These are phyloP conservation scores for Cnemophilus loriae DNA, from an alignment of 2,113 vertebrate genomes.

Conservation along the genomic window DNA sequence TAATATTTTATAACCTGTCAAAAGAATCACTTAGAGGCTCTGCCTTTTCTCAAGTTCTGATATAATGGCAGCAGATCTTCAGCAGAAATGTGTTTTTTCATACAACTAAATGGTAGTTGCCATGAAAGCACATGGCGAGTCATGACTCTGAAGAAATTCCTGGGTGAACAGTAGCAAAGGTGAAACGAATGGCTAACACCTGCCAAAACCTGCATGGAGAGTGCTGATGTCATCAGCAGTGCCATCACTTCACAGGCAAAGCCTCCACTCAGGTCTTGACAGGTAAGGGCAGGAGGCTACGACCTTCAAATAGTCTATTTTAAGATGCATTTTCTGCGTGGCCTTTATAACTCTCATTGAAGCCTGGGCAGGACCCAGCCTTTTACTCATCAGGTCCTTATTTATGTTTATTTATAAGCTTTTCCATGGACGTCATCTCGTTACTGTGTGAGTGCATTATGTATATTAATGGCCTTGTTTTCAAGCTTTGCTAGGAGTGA, in stretches of 20 bases:
- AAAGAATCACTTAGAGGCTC: conserved; percentile 48
- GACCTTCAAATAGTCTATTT: conserved; percentile 62
- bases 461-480: conserved; percentile 61
- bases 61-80: conserved; percentile 26
- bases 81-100: conserved; percentile 37
- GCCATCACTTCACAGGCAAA: conserved; percentile 54
- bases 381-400: conserved; percentile 46
- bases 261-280: conserved; percentile 40
- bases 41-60: conserved; percentile 44
- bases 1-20: conserved; percentile 73
- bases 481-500: conserved; percentile 22
- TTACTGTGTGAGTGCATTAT: conserved; percentile 26
- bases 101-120: conserved; percentile 39
- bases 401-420: conserved; percentile 70
- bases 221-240: conserved; percentile 64
- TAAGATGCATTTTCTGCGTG: conserved; percentile 57
- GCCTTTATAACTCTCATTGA: conserved; percentile 51
- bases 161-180: conserved; percentile 66
- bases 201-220: conserved; percentile 58
- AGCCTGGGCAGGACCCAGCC: conserved; percentile 45
- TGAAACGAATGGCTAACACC: conserved; percentile 51
- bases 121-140: conserved; percentile 49
- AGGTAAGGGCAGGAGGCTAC: conserved; percentile 50
- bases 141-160: conserved; percentile 65
- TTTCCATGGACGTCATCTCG: conserved; percentile 29